Evolutionary conservation across 2,888 invertebrate genomes (phyloP), one percentile per base, ranked within the genome.

Genomic region (Mimumesa dahlbomi): DNA sequence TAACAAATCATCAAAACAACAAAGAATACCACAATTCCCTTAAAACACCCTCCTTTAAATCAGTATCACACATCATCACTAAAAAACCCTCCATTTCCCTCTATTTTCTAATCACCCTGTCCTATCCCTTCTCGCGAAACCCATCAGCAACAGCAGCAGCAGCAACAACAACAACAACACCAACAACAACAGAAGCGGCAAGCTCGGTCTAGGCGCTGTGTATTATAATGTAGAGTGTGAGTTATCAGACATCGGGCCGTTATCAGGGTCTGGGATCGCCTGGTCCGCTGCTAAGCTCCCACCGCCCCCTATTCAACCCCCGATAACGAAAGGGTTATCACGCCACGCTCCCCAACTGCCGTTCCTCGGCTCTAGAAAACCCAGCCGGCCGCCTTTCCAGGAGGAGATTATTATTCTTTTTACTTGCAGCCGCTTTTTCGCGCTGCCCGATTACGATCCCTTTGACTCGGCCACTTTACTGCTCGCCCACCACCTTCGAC

Each of bases 251-350:
- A 88, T 88, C 87, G 82, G 80, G 65, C 62, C 64, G 79, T 82
- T 87, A 88, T 88, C 88, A 54, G 61, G 83, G 83, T 85, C 85
- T 83, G 85, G 85, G 74, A 88, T 88, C 88, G 74, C 71, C 79
- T 70, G 82, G 81, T 81, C 82, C 77, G 81, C 82, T 82, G 82
- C 82, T 83, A 85, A 84, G 82, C 86, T 82, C 78, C 73, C 82
- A 73, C 68, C 62, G 43, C 57, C 68, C 62, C 70, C 75, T 66
- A 74, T 78, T 79, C 77, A 69, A 75, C 74, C 80, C 81, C 79
- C 85, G 88, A 88, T 88, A 89, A 88, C 88, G 87, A 84, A 88
- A 88, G 88, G 88, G 88, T 88, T 88, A 88, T 88, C 88, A 84
- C 86, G 85, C 85, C 83, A 87, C 83, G 84, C 82, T 82, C 82